Percentiles rank a stretch among this genome's conserved stretches.
phyloP scores from a whole-genome alignment of 2,797 vertebrate genomes.

The Pelobates cultripes region DNA sequence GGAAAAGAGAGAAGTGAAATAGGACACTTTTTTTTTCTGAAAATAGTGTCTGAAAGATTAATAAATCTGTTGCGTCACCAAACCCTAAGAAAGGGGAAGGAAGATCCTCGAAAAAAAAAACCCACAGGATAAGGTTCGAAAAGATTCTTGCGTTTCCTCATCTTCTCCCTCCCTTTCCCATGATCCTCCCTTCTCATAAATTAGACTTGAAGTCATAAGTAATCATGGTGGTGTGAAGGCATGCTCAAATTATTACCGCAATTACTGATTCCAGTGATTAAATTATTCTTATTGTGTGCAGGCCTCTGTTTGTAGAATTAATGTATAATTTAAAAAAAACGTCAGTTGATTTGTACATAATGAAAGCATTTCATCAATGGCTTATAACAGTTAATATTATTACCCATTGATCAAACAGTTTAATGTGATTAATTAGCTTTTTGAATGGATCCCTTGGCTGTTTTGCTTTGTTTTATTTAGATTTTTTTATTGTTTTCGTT shows the following conservation, averaged over 20 bases:
- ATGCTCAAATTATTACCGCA: background rate
- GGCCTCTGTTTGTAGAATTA: background rate
- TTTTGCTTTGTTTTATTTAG: constrained; percentile 21
- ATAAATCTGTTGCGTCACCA: too few relatives aligned
- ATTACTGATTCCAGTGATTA: background rate
- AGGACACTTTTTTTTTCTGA: too few relatives aligned
- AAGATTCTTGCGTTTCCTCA: too few relatives aligned
- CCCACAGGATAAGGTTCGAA: too few relatives aligned
- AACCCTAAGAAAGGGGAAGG: too few relatives aligned
- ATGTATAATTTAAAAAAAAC: constrained; percentile 3
- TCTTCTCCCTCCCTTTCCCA: too few relatives aligned
- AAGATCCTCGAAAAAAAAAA: too few relatives aligned
- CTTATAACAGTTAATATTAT: constrained; percentile 58
- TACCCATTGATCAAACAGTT: constrained; percentile 66
- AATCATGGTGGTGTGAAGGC: background rate
- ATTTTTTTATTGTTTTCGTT: background rate
- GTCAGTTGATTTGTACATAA: constrained; percentile 31
- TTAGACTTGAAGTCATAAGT: too few relatives aligned
- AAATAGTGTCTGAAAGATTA: too few relatives aligned
- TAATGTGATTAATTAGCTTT: constrained; percentile 66
- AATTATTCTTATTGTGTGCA: constrained; percentile 15
- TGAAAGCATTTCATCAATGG: constrained; percentile 26
- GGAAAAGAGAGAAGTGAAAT: too few relatives aligned
- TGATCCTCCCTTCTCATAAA: too few relatives aligned
- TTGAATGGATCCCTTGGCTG: constrained; percentile 55